Evolutionary conservation across 2,888 invertebrate genomes (phyloP).

Genomic region (Brachyopa scutellaris): DNA sequence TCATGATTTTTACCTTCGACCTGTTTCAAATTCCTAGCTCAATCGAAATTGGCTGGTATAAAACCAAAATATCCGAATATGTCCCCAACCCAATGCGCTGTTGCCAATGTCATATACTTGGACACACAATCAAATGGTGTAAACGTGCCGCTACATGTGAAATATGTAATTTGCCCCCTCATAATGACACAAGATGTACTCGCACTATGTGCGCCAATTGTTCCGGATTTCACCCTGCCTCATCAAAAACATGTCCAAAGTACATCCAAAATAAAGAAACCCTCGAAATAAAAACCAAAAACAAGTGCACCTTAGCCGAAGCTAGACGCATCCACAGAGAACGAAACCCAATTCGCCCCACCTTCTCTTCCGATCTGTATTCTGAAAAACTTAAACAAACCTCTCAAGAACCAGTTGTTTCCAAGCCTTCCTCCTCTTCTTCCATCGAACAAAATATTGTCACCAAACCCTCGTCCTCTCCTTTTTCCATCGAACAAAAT

Average conservation of each 20-base stretch:
- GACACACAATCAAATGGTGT: slow-evolving; percentile 25
- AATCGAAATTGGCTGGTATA: slow-evolving; percentile 36
- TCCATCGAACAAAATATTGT: too few species aligned
- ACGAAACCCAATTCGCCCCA: neutral
- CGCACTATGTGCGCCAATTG: slow-evolving; percentile 20
- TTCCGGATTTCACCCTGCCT: slow-evolving; percentile 17
- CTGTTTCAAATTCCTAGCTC: neutral
- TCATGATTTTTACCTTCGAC: slow-evolving; percentile 32
- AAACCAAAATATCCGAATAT: slow-evolving; percentile 21
- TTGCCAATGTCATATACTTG: slow-evolving; percentile 27
- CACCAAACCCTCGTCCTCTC: too few species aligned
- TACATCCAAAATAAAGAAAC: slow-evolving; percentile 15
- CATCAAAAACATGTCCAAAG: slow-evolving; percentile 10
- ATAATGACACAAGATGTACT: neutral
- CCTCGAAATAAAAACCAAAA: slow-evolving; percentile 32
- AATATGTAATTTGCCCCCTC: slow-evolving; percentile 14
- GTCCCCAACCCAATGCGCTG: slow-evolving; percentile 32
- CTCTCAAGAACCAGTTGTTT: neutral
- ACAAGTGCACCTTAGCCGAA: slow-evolving; percentile 24
- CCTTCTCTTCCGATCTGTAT: neutral
- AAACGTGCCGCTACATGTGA: slow-evolving; percentile 5
- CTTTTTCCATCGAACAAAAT: neutral
- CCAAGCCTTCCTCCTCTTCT: neutral
- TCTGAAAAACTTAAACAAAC: slow-evolving; percentile 14
- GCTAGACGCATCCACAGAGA: slow-evolving; percentile 21